A percentile compares a stretch with the other conserved stretches of the same genome.
Evolutionary conservation across 2,797 vertebrate species (phyloP).

Genomic region (Uromys caudimaculatus): DNA sequence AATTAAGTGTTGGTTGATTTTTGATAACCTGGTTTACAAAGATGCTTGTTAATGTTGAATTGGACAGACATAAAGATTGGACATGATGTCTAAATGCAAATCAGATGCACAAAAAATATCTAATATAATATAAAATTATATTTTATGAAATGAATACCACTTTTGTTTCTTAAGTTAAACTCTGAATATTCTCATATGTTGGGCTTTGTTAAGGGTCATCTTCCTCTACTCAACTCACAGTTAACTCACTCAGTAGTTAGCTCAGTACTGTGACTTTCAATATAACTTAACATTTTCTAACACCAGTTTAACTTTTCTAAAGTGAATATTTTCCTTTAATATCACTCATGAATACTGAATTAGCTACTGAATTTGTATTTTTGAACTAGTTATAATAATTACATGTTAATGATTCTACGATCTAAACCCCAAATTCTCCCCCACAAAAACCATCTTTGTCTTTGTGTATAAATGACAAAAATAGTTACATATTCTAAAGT

Average conservation of each 20-base stretch:
- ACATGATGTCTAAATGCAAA: background rate
- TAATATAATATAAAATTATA: background rate
- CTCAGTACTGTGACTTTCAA: background rate
- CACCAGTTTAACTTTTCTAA: background rate
- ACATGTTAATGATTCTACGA: background rate
- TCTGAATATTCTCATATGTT: background rate
- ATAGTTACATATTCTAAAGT: background rate
- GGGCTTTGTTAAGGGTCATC: background rate
- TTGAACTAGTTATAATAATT: background rate
- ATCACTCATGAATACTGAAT: background rate
- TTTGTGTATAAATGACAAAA: background rate
- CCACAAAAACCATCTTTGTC: background rate
- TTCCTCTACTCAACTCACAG: background rate
- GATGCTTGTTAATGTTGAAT: background rate
- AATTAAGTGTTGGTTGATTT: background rate
- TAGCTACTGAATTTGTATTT: background rate
- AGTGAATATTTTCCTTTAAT: background rate
- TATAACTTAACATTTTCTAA: background rate
- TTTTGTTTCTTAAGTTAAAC: background rate
- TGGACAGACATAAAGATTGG: rapidly evolving
- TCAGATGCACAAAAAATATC: rapidly evolving
- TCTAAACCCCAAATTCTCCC: background rate
- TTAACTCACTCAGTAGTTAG: background rate
- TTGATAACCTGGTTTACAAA: background rate
- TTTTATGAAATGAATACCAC: too few relatives aligned